phyloP scores from a whole-genome alignment of 2,888 invertebrate genomes.

The Conistra vaccinii region DNA sequence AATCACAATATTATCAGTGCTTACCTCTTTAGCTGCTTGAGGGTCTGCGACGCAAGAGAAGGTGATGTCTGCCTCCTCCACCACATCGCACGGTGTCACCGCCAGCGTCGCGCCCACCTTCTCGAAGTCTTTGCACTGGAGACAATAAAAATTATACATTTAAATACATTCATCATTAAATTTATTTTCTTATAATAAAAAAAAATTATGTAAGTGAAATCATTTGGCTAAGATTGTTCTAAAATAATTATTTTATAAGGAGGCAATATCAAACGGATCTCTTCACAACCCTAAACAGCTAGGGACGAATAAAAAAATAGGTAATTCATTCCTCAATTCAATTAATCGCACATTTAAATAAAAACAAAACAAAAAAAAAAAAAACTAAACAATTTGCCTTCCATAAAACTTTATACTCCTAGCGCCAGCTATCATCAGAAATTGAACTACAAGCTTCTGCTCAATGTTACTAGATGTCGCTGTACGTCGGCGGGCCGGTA shows the following conservation, averaged over 20 bases:
- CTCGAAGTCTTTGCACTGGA: slow-evolving; percentile 95
- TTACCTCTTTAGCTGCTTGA: slow-evolving; percentile 97
- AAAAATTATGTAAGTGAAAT: not conserved
- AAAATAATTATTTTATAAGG: not conserved
- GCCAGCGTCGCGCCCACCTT: slow-evolving; percentile 96
- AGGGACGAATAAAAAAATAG: not conserved
- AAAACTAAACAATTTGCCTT: not conserved
- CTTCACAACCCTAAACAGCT: not conserved
- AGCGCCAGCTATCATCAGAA: slow-evolving; percentile 74
- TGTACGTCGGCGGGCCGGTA: slow-evolving; percentile 67
- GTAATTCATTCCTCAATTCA: not conserved
- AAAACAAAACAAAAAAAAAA: too few species aligned
- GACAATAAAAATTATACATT: slow-evolving; percentile 70
- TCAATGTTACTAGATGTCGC: slow-evolving; percentile 78
- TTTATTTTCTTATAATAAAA: not conserved
- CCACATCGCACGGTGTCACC: slow-evolving; percentile 97
- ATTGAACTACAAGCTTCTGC: slow-evolving; percentile 42
- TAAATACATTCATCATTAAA: not conserved
- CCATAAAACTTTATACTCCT: not conserved
- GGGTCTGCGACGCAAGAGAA: slow-evolving; percentile 99
- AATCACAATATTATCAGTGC: not conserved
- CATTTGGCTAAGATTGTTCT: not conserved
- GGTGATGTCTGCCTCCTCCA: slow-evolving; percentile 97
- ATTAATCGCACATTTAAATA: not conserved
- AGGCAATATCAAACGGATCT: not conserved